These are phyloP conservation scores for Benthosema pterotum DNA, from an alignment of 2,797 vertebrate genomes.

Conservation along the genomic window DNA sequence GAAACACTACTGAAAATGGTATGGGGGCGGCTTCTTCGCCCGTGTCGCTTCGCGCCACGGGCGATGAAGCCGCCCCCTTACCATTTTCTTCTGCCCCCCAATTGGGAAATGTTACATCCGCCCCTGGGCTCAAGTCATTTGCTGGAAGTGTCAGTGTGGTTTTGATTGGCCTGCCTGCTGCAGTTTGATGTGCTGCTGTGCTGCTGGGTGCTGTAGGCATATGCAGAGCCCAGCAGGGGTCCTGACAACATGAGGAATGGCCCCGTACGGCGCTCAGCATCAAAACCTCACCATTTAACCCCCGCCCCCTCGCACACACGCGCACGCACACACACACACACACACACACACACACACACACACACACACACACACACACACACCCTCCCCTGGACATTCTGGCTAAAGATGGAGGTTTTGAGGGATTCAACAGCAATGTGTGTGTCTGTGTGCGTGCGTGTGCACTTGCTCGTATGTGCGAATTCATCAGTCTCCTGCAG, in stretches of 20 bases:
- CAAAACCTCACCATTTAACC: conserved; percentile 60
- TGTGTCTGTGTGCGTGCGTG: conserved; percentile 1
- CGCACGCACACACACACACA: too few species aligned
- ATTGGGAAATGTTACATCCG: too few species aligned
- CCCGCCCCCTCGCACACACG: not conserved
- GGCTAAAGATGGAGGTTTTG: conserved; percentile 51
- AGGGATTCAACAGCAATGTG: conserved; percentile 21
- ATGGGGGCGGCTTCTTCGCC: too few species aligned
- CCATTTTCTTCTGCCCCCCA: too few species aligned
- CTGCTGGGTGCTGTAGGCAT: conserved; percentile 65
- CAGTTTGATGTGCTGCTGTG: conserved; percentile 60
- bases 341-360: not conserved
- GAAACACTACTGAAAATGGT: too few species aligned
- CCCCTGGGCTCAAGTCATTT: conserved; percentile 70
- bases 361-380: too few species aligned
- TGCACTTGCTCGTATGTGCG: conserved; percentile 7
- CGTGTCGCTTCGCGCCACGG: too few species aligned
- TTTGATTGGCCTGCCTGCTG: conserved; percentile 76
- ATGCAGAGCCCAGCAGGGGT: conserved; percentile 70
- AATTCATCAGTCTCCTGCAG: conserved; percentile 35
- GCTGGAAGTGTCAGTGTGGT: conserved; percentile 65
- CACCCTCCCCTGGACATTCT: conserved; percentile 31
- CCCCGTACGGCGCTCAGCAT: conserved; percentile 45
- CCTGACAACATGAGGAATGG: conserved; percentile 75
- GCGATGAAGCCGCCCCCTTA: too few species aligned